Base-by-base conservation (phyloP, 2,888 invertebrate genomes). In the Megamerina dolium region DNA sequence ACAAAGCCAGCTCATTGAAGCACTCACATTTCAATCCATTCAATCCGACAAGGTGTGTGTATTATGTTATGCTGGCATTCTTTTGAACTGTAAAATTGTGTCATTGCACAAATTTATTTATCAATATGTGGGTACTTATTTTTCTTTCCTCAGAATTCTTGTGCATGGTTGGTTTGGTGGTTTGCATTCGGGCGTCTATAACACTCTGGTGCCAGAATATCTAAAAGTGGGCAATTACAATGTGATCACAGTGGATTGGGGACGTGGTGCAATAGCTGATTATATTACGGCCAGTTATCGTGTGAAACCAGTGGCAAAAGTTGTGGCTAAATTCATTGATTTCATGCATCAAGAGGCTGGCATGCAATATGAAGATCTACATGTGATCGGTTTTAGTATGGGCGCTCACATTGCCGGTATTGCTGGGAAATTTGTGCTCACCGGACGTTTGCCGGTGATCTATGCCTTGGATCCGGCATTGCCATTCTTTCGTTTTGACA, bases 391-490 rank as follows among this genome's bases (percentile, higher is more conserved):
- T 17, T 79, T 80, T 55, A 79, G 79, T 55, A 72, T 80, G 58
- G 80, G 80, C 33, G 78, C 79, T 10, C 80, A 80, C 43, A 72
- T 77, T 12, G 77, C 77, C 61, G 80, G 79, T 2, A 74, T 75
- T 48, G 74, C 79, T 5, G 78, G 77, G 0, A 66, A 66, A 43
- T 54, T 54, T 44, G 50, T 69, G 26, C 55, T 56, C 33, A 53
- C 51, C 2, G 68, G 68, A 10, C 58, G 61, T 2, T 49, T 69
- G 27, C 54, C 60, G 12, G 55, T 65, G 2, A 67, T 68, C 26
- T 60, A 63, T 39, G 82, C 81, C 3, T 34, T 79, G 51, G 86
- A 87, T 67, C 85, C 86, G 1, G 86, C 86, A 0, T 38, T 61
- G 30, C 68, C 65, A 0, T 54, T 64, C 35, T 68, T 68, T 16